Percentiles rank a stretch among this genome's conserved stretches.
These are phyloP conservation scores for Ploceus nigricollis DNA, from an alignment of 2,113 vertebrate species.

Conservation along the genomic window DNA sequence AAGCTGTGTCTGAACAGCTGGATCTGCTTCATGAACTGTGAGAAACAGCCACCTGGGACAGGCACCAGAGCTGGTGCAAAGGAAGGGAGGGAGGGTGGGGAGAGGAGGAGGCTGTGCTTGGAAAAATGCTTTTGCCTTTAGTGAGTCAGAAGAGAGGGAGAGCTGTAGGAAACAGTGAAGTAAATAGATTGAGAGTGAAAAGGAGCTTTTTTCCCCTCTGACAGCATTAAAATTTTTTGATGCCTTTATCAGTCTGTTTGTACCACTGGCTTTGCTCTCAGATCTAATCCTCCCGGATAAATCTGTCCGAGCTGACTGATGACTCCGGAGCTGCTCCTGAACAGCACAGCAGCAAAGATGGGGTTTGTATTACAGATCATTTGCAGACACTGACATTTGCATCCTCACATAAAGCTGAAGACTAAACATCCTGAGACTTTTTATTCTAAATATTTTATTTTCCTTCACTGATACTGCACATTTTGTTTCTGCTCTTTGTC, in stretches of 20 bases:
- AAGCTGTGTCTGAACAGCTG: not conserved
- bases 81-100: not conserved
- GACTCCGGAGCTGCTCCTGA: not conserved
- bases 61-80: not conserved
- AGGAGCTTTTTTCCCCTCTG: not conserved
- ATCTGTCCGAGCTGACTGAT: conserved; percentile 13
- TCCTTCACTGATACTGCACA: not conserved
- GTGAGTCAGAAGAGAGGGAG: not conserved
- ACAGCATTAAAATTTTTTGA: not conserved
- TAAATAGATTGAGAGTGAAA: not conserved
- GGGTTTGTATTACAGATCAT: not conserved
- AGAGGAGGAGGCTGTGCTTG: not conserved
- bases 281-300: not conserved
- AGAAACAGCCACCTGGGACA: not conserved
- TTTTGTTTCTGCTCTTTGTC: conserved; percentile 23
- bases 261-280: not conserved
- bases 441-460: conserved; percentile 47
- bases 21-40: not conserved
- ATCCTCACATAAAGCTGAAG: not conserved
- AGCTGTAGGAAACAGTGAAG: not conserved
- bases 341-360: not conserved
- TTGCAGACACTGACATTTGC: not conserved
- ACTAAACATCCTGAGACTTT: conserved; percentile 47
- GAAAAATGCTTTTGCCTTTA: not conserved
- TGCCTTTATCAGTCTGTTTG: not conserved